Evolutionary conservation across 2,113 vertebrate genomes (phyloP).

Genomic region (Spea bombifrons): DNA sequence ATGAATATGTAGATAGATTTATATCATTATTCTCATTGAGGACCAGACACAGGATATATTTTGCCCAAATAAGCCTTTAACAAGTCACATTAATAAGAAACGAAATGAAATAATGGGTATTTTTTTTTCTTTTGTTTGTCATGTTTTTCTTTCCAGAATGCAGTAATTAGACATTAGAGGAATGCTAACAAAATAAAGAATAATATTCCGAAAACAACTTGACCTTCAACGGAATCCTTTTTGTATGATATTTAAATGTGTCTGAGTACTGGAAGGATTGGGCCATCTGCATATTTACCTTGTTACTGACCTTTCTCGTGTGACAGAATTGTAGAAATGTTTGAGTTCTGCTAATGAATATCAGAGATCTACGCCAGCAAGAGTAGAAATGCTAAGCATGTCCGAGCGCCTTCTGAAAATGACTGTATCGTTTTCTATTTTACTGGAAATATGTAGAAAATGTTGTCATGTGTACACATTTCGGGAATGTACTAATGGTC

Average conservation of each 20-base stretch:
- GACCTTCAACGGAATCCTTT: constrained; percentile 3
- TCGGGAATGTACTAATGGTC: too few species aligned
- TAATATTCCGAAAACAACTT: constrained; percentile 7
- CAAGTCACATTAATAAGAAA: too few species aligned
- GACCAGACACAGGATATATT: too few species aligned
- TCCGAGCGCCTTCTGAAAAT: constrained; percentile 1
- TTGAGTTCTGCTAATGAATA: constrained; percentile 17
- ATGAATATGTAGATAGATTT: too few species aligned
- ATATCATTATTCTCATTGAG: too few species aligned
- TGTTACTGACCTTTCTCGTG: constrained; percentile 28
- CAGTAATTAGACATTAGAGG: neutral
- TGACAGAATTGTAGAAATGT: constrained; percentile 38
- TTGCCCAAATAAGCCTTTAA: too few species aligned
- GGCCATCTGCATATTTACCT: constrained; percentile 31
- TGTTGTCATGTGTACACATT: neutral
- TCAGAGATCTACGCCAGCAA: constrained; percentile 17
- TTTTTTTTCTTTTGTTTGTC: too few species aligned
- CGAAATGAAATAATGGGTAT: too few species aligned
- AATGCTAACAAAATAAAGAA: neutral
- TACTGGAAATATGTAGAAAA: neutral
- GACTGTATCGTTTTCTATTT: neutral
- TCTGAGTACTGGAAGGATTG: constrained; percentile 1
- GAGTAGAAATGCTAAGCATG: constrained; percentile 12
- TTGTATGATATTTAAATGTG: constrained; percentile 30
- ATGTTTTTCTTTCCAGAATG: neutral